Conservation (phyloP, 2,888 invertebrate species). For the Celastrina argiolus region DNA sequence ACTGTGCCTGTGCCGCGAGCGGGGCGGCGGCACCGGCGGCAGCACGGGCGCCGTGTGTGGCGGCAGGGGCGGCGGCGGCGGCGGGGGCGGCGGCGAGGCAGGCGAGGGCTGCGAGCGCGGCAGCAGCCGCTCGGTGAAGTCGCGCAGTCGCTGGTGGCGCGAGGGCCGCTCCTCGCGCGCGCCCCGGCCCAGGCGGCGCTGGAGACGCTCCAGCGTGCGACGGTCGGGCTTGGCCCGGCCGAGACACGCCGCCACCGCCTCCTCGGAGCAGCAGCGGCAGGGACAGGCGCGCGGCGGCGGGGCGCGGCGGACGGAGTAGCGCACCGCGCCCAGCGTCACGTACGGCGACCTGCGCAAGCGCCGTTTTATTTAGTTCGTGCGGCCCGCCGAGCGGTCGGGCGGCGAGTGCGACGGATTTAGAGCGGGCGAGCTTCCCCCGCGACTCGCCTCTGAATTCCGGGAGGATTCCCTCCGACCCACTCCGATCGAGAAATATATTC, state of each 20-base stretch:
- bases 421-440: constrained; percentile 63
- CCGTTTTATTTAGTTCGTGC: constrained; percentile 55
- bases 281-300: constrained; percentile 78
- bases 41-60: constrained; percentile 74
- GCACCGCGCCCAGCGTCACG: constrained; percentile 83
- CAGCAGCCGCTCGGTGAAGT: constrained; percentile 88
- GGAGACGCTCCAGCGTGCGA: constrained; percentile 90
- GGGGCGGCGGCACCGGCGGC: constrained; percentile 77
- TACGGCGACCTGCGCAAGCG: constrained; percentile 73
- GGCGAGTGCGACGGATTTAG: constrained; percentile 73
- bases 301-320: constrained; percentile 83
- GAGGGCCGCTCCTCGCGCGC: constrained; percentile 71
- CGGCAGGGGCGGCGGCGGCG: constrained; percentile 60
- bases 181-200: constrained; percentile 84
- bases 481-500: constrained; percentile 58
- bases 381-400: constrained; percentile 62
- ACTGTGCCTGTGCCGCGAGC: constrained; percentile 72
- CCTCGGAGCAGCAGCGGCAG: constrained; percentile 77
- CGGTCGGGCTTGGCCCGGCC: constrained; percentile 72
- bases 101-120: constrained; percentile 64
- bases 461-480: constrained; percentile 73
- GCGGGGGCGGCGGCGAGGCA: constrained; percentile 47
- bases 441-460: constrained; percentile 64
- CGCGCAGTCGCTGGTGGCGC: constrained; percentile 84
- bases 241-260: constrained; percentile 74